Evolutionary conservation across 2,888 invertebrate genomes (phyloP).

Genomic region (Stictocephala bisonia): DNA sequence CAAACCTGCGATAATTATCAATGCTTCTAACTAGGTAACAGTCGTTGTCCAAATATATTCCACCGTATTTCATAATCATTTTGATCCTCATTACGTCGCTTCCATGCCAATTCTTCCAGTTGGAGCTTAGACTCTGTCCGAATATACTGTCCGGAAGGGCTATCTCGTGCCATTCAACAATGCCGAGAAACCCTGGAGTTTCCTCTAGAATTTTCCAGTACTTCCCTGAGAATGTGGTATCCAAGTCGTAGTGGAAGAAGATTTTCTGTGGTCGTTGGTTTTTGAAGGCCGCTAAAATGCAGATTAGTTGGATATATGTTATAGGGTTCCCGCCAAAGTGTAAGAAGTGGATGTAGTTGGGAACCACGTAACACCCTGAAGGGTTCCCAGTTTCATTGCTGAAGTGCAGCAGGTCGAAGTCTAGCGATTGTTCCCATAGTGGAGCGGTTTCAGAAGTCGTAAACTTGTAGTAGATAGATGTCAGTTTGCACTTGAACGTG

Average conservation of each 20-base stretch:
- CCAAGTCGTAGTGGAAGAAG: constrained; percentile 60
- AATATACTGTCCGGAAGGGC: constrained; percentile 44
- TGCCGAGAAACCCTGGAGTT: constrained; percentile 49
- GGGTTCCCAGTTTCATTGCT: constrained; percentile 58
- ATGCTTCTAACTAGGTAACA: too few species aligned
- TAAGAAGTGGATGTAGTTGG: constrained; percentile 62
- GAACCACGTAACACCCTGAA: constrained; percentile 57
- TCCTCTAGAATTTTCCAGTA: constrained; percentile 55
- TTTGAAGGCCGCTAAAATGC: constrained; percentile 56
- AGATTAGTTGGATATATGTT: constrained; percentile 48
- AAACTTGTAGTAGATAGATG: too few species aligned
- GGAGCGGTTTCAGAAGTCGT: too few species aligned
- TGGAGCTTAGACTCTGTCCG: constrained; percentile 42
- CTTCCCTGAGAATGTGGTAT: constrained; percentile 50
- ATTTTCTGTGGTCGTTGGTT: constrained; percentile 61
- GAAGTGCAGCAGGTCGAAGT: constrained; percentile 33
- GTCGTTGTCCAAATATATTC: constrained; percentile 63
- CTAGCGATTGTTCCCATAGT: constrained; percentile 32
- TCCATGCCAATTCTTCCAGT: constrained; percentile 43
- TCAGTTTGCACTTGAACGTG: too few species aligned
- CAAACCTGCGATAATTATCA: constrained; percentile 60
- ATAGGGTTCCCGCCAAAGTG: constrained; percentile 50
- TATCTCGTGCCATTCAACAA: constrained; percentile 24
- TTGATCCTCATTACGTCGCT: constrained; percentile 53
- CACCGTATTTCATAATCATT: constrained; percentile 61